Evolutionary conservation across 2,888 invertebrate species (phyloP).

Genomic region (Nysson spinosus): DNA sequence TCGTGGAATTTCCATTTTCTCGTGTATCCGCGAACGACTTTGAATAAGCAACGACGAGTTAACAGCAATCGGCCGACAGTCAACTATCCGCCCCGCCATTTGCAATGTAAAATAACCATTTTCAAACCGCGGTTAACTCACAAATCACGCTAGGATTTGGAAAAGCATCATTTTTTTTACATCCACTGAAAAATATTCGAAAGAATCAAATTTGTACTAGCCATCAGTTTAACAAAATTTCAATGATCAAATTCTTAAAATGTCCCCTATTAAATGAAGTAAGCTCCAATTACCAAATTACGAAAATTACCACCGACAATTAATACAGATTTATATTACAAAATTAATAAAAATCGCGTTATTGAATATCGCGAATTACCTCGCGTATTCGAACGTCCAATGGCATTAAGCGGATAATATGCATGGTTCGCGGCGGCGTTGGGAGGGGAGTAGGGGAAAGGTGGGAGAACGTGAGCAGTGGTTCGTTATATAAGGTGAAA

Average conservation of each 20-base stretch:
- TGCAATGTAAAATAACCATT: constrained; percentile 34
- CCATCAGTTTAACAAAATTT: too few species aligned
- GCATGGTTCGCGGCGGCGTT: constrained; percentile 56
- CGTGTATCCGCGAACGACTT: constrained; percentile 44
- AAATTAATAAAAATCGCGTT: constrained; percentile 6
- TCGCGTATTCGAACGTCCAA: constrained; percentile 41
- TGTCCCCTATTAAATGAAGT: too few species aligned
- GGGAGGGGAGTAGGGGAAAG: constrained; percentile 23
- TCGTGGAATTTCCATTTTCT: constrained; percentile 55
- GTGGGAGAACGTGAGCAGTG: constrained; percentile 37
- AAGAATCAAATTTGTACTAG: too few species aligned
- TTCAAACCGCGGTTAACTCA: constrained; percentile 4
- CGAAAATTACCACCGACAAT: too few species aligned
- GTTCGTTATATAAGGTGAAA: constrained; percentile 76
- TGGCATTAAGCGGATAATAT: constrained; percentile 62
- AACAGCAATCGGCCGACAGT: constrained; percentile 11
- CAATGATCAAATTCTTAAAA: too few species aligned
- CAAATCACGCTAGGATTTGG: too few species aligned
- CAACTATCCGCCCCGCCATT: constrained; percentile 18
- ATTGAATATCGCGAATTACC: constrained; percentile 33
- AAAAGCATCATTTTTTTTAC: too few species aligned
- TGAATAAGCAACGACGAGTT: constrained; percentile 33
- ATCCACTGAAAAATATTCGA: too few species aligned
- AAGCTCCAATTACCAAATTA: too few species aligned
- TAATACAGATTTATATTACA: too few species aligned